Base-by-base conservation (phyloP, 1,140 invertebrate genomes). In the Cepaea nemoralis region DNA sequence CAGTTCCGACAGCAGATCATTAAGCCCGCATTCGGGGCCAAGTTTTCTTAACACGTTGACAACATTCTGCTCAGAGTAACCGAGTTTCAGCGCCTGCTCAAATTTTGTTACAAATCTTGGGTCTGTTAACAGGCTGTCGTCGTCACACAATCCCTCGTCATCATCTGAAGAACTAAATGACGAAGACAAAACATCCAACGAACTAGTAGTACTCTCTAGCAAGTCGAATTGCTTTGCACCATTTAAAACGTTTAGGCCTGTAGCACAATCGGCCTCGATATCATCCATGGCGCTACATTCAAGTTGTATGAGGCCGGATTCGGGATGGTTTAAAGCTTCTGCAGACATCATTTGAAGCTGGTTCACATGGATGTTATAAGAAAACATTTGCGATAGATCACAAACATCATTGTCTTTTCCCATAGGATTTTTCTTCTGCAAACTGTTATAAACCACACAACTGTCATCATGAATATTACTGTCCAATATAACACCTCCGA, bases 41-140 rank as follows among this genome's bases (percentile, higher is more conserved):
- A 98, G 90, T 87, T 96, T 96, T 71, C 94, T 94, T 22, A 98
- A 89, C 0, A 96, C 97, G 0, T 94, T 94, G 84, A 96, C 95
- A 0, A 98, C 95, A 76, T 97, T 93, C 42, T 93, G 91, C 86
- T 99, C 97, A 0, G 95, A 96, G 91, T 98, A 99, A 19, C 97
- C 97, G 63, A 98, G 92, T 91, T 97, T 98, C 40, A 96, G 91
- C 0, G 95, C 96, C 87, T 96, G 96, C 89, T 96, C 95, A 8
- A 97, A 93, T 83, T 88, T 86, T 92, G 91, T 74, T 91, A 91
- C 82, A 82, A 88, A 91, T 31, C 86, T 85, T 19, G 82, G 76
- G 71, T 76, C 80, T 12, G 59, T 80, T 19, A 79, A 59, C 12
- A 82, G 80, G 37, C 27, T 42, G 24, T 81, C 73, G 22, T 73